Base-by-base conservation (phyloP, 92 coral and sea anemone species). In the Palythoa grandis region DNA sequence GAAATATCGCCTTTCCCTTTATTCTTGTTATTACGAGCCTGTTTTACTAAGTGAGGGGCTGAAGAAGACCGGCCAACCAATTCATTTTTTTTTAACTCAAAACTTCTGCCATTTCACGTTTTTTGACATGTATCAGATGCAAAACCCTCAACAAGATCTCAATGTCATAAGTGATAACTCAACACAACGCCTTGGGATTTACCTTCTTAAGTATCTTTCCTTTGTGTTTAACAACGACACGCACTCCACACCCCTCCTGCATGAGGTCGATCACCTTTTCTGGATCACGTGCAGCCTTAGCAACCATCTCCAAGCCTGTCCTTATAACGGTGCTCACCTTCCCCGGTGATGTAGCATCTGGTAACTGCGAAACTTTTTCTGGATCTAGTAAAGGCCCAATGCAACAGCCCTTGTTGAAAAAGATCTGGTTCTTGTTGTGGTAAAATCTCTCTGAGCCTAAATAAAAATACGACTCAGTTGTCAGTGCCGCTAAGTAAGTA, bases 231-330 rank as follows among this genome's bases (percentile, higher is more conserved):
- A 96, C 92, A 60, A 91, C 87, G 16, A 96, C 98, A 15, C 98
- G 85, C 2, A 96, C 99, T 40, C 99, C 99, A 50, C 99, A 95
- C 11, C 99, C 99, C 85, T 96, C 99, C 90, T 96, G 99, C 98
- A 96, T 95, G 52, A 96, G 89, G 86, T 95, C 99, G 39, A 96
- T 93, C 19, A 96, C 99, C 80, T 95, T 96, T 72, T 93, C 98
- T 1, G 99, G 99, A 69, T 96, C 97, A 88, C 89, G 88, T 23
- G 99, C 98, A 7, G 98, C 98, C 72, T 89, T 93, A 25, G 97
- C 99, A 16, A 96, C 99, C 95, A 94, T 96, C 83, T 96, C 99
- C 82, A 96, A 92, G 8, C 97, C 99, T 2, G 94, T 91, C 40
- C 99, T 92, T 77, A 96, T 95, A 1, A 96, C 99, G 24, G 92